Base-by-base conservation (phyloP, 53 echinoderm and acorn worm species). In the Pentamera pediparva region DNA sequence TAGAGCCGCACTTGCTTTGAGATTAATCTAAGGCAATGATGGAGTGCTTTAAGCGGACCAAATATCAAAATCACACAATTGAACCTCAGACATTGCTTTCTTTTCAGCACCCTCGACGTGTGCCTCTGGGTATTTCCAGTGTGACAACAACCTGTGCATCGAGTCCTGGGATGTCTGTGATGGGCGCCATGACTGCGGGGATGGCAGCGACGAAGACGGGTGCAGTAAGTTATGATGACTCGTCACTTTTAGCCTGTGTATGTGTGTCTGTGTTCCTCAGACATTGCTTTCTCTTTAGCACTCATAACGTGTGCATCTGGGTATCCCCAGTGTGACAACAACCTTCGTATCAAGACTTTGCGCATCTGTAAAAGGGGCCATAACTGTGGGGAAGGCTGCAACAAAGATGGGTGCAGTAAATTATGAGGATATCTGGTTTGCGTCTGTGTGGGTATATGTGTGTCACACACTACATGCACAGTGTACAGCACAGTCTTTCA, bases 301-400 rank as follows among this genome's bases (percentile, higher is more conserved):
- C 65, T 53, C 41, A 25, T 40, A 2, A 56, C 56, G 34, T 49
- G 83, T 57, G 6, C 65, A 67, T 12, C 67, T 26, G n/a, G n/a
- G 1, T 43, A 17, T 25, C 74, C 74, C 61, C 74, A 69, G 31
- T 81, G 81, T 81, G 81, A 31, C 13, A 81, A 69, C 59, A 35
- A 59, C 21, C 40, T 48, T 18, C 86, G 90, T 28, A 50, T 90
- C 45, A 62, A 84, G 11, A 12, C 11, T 4, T 0, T 5, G 4
- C 19, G 50, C 19, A 65, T 86, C 31, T 90, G 90, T 47, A 38
- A 90, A 62, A 58, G 70, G 4, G 27, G 41, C 18, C 57, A 75
- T 11, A 39, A 90, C 38, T 90, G 90, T 47, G 79, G 82, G 5
- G 90, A 90, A n/a, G 48, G 50, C 1, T 79, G 76, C 59, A 86